Conservation (phyloP, 2,888 invertebrate species). For the Diarsia mendica region DNA sequence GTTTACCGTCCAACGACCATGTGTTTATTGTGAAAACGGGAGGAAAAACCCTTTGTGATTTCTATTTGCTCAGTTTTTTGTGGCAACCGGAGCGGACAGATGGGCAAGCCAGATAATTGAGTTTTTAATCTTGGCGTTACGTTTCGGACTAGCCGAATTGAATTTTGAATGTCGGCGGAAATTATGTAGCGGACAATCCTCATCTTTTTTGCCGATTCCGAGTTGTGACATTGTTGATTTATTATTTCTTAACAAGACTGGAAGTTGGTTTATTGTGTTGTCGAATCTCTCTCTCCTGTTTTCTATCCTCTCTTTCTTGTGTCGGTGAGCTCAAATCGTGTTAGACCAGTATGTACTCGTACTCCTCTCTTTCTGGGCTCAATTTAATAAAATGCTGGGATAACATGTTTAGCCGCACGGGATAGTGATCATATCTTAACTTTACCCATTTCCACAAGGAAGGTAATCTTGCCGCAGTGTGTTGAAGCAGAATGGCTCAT, state of each 20-base stretch:
- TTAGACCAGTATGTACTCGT: too few relatives aligned
- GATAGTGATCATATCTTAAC: slow-evolving; percentile 9
- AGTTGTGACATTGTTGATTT: slow-evolving; percentile 30
- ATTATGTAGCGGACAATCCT: slow-evolving; percentile 28
- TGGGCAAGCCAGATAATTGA: slow-evolving; percentile 61
- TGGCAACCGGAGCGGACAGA: slow-evolving; percentile 48
- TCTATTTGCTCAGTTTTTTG: slow-evolving; percentile 67
- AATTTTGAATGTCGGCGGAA: slow-evolving; percentile 35
- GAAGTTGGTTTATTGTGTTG: slow-evolving; percentile 17
- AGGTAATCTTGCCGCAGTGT: slow-evolving; percentile 21
- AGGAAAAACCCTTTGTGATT: slow-evolving; percentile 67
- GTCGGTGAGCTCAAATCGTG: too few relatives aligned
- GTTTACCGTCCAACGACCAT: slow-evolving; percentile 70
- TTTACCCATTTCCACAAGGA: slow-evolving; percentile 16
- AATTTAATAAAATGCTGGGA: slow-evolving; percentile 22
- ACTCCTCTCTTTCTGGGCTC: not conserved
- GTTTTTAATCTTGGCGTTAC: slow-evolving; percentile 66
- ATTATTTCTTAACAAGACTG: slow-evolving; percentile 30
- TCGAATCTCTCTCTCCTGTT: too few relatives aligned
- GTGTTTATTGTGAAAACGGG: slow-evolving; percentile 74
- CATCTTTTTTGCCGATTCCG: slow-evolving; percentile 11
- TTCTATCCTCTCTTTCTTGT: too few relatives aligned
- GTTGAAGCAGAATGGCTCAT: slow-evolving; percentile 31
- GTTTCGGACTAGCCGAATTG: slow-evolving; percentile 31
- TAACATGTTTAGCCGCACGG: slow-evolving; percentile 9